Conservation (phyloP, 2,797 vertebrate genomes). For the Melanogrammus aeglefinus region DNA sequence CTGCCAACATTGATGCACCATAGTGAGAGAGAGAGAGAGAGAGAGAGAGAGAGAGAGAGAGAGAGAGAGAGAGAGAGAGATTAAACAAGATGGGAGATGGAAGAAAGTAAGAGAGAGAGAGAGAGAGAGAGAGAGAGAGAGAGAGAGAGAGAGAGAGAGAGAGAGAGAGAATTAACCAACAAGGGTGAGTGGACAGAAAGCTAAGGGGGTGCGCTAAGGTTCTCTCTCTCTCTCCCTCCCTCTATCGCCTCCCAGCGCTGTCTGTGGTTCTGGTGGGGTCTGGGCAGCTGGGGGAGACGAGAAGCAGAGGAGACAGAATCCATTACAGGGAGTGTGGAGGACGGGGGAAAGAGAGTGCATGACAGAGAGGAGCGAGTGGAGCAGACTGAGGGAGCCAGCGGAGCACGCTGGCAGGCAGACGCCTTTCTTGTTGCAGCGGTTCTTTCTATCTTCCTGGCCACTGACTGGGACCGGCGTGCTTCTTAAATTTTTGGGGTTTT, state of each 20-base stretch:
- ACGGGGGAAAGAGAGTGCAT: slow-evolving; percentile 38
- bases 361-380: slow-evolving; percentile 40
- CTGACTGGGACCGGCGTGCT: not conserved
- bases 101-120: slow-evolving; percentile 40
- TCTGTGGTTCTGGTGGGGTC: not conserved
- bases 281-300: not conserved
- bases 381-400: slow-evolving; percentile 33
- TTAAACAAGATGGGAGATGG: too few relatives aligned
- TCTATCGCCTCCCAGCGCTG: not conserved
- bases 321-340: not conserved
- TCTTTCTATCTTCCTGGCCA: not conserved
- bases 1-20: slow-evolving; percentile 47
- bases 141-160: slow-evolving; percentile 29
- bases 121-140: not conserved
- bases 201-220: not conserved
- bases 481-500: not conserved
- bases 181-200: not conserved
- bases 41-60: slow-evolving; percentile 3
- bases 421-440: slow-evolving; percentile 24
- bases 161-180: slow-evolving; percentile 29
- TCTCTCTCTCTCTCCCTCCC: not conserved
- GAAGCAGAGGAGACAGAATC: not conserved
- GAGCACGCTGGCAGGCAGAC: slow-evolving; percentile 18
- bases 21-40: not conserved
- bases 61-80: slow-evolving; percentile 42